These are phyloP conservation scores for Otolemur crassicaudatus DNA, from an alignment of 2,797 vertebrate genomes.

Conservation along the genomic window DNA sequence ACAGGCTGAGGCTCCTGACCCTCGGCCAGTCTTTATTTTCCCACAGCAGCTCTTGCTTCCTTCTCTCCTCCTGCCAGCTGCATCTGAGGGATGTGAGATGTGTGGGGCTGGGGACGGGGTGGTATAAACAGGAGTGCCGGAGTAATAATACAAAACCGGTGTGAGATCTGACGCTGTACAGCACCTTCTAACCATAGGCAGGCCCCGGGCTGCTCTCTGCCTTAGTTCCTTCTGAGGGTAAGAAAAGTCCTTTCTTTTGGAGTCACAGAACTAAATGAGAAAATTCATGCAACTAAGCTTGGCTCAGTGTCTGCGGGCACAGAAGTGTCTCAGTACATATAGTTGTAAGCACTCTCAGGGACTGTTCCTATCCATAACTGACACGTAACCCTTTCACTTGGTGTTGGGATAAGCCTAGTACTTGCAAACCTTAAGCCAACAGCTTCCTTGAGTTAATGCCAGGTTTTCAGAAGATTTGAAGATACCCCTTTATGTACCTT, in stretches of 20 bases:
- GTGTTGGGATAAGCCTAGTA: background rate
- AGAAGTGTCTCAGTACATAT: background rate
- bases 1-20: background rate
- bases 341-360: rapidly evolving
- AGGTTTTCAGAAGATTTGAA: background rate
- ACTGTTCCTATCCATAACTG: background rate
- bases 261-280: background rate
- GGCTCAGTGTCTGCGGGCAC: background rate
- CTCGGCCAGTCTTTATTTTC: background rate
- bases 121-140: background rate
- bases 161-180: background rate
- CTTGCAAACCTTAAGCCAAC: background rate
- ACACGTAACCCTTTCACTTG: background rate
- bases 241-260: background rate
- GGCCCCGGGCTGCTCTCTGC: background rate
- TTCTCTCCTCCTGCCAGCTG: background rate
- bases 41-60: background rate
- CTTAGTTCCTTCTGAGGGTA: background rate
- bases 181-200: background rate
- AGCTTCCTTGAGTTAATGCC: background rate
- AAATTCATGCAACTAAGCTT: background rate
- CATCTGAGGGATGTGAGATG: background rate
- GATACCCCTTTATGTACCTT: background rate
- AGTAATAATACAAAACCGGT: background rate
- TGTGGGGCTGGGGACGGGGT: rapidly evolving